phyloP scores from a whole-genome alignment of 2,888 invertebrate species.

The Seladonia tumulorum region DNA sequence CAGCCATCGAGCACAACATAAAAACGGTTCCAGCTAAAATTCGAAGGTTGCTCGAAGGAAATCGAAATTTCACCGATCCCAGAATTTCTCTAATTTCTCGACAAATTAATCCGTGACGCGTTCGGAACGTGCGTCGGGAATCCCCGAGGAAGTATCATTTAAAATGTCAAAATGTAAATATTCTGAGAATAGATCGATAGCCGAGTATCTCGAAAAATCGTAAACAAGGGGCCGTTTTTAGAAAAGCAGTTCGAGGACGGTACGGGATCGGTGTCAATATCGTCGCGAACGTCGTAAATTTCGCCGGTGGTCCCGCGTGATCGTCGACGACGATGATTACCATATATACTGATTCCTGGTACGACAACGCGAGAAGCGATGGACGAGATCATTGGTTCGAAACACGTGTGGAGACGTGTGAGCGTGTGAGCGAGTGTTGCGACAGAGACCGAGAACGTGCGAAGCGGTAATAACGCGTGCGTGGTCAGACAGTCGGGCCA shows the following conservation, averaged over 20 bases:
- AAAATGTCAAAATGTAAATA: conserved; percentile 20
- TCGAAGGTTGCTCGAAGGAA: background rate
- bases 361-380: background rate
- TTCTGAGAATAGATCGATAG: conserved; percentile 21
- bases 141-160: conserved; percentile 9
- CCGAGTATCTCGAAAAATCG: background rate
- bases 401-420: background rate
- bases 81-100: background rate
- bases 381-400: conserved; percentile 12
- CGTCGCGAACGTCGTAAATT: conserved; percentile 4
- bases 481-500: conserved; percentile 65
- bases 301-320: background rate
- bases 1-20: too few relatives aligned
- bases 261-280: conserved; percentile 43
- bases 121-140: background rate
- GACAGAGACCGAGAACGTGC: conserved; percentile 18
- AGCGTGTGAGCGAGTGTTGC: conserved; percentile 27
- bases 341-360: background rate
- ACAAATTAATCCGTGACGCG: conserved; percentile 26
- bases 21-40: background rate
- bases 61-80: background rate
- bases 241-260: conserved; percentile 27
- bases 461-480: conserved; percentile 54
- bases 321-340: background rate
- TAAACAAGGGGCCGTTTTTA: conserved; percentile 3